Evolutionary conservation across 2,113 vertebrate genomes (phyloP), one percentile per base, ranked within the genome.

Genomic region (Platichthys stellatus): DNA sequence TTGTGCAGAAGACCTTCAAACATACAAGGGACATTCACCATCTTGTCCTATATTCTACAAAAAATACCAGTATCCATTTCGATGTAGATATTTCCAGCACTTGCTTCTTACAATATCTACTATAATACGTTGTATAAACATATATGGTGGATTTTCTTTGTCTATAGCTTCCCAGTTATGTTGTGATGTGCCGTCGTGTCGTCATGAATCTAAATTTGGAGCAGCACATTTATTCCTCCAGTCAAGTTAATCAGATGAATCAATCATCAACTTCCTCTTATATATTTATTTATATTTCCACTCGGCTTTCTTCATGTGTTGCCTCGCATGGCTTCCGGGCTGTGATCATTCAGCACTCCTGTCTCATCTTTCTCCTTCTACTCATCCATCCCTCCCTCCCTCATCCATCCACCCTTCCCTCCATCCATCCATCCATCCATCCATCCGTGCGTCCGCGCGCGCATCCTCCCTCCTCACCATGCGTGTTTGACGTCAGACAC

Each of bases 401-500:
- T 8, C 56, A 2, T 31, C 8, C 35, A 62, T n/a, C 73, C 45
- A 1, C 53, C 63, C 51, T 0, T 57, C n/a, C 35, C 26, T 23
- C n/a, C 35, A 18, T 57, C 54, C 23, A n/a, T 28, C 7, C 31
- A 62, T 20, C 73, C 45, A 1, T 58, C 63, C 43, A 3, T 56
- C n/a, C 35, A 18, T 57, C 54, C 23, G 5, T 73, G 45, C 26
- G 0, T 56, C 61, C 26, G 80, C 78, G 63, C 62, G 8, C 69
- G 68, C 87, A 53, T 83, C 80, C 40, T 84, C 59, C 82, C 67
- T 78, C 67, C 73, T 81, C 87, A 20, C 82, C 89, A 67, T 78
- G 92, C 74, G 84, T 86, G 84, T 78, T 77, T 93, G 93, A 95
- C 93, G 94, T 94, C 91, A 94, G 47, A 59, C 51, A 28, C 67